Base-by-base conservation (phyloP, 64 coral and sea anemone species). In the Montipora sp. region DNA sequence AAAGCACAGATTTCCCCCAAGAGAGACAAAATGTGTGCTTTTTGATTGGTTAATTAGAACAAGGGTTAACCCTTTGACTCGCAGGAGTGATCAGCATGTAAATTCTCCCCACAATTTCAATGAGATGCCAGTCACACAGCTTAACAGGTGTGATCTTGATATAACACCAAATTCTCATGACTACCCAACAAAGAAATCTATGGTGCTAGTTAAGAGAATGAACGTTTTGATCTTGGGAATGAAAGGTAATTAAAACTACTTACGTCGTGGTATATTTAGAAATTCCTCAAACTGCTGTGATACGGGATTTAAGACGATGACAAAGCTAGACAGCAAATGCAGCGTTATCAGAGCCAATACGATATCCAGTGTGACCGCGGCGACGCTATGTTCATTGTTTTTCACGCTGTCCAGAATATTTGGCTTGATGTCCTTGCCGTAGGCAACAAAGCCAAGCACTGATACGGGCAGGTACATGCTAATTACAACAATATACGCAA, bases 241-340 rank as follows among this genome's bases (percentile, higher is more conserved):
- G 36, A 36, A 36, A 36, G 36, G 36, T 11, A 57, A 57, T 57
- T 11, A 57, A 57, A 57, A 11, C 53, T 14, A 80, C 91, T 93
- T 59, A 98, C 96, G 6, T 50, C 78, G 89, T 10, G 96, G 93
- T 27, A 98, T 75, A 19, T 79, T 68, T 5, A 95, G 88, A 22
- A 80, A 43, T 73, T 95, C 93, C 53, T 98, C 96, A n/a, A 92
- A 88, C 67, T 93, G 90, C 50, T 98, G 96, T 8, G 93, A 98
- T 18, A 98, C 96, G 24, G 96, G 96, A 46, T 98, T 98, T 47
- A 98, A 19, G 46, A 98, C 93, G 15, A 98, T 98, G 2, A 98
- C 83, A 76, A 98, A 98, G 19, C 96, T 98, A 59, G 95, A 98
- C 51, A 95, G 55, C 27, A 98, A 78, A 71, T 98, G 96, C 1